A percentile compares a stretch with the other conserved stretches of the same genome.
These are phyloP conservation scores for Micrasema longulum DNA, from an alignment of 1,140 invertebrate species.

Conservation along the genomic window DNA sequence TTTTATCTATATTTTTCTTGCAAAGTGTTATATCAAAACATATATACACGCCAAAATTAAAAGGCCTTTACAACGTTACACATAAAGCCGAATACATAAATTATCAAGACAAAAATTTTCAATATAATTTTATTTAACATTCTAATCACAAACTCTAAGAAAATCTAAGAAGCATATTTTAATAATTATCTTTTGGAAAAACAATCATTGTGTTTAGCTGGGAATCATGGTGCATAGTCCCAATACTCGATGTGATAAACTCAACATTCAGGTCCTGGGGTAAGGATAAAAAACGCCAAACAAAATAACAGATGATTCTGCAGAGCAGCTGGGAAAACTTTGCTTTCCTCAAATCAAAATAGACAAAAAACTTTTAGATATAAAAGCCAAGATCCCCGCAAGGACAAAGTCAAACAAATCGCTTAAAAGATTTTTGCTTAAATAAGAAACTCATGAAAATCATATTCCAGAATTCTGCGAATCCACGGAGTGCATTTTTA, in stretches of 20 bases:
- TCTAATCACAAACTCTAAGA: too few species aligned
- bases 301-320: slow-evolving; percentile 10
- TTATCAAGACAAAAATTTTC: too few species aligned
- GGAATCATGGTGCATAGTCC: neutral
- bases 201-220: too few species aligned
- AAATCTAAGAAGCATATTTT: too few species aligned
- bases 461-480: neutral
- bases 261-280: slow-evolving; percentile 30
- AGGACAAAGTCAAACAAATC: neutral
- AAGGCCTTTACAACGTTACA: too few species aligned
- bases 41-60: too few species aligned
- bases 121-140: too few species aligned
- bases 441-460: neutral
- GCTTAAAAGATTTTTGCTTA: neutral
- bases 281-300: slow-evolving; percentile 17
- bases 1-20: too few species aligned
- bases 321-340: too few species aligned
- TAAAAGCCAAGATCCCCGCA: neutral
- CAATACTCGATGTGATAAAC: slow-evolving; percentile 12
- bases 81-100: too few species aligned
- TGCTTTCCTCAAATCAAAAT: neutral
- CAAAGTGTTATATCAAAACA: too few species aligned
- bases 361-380: neutral
- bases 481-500: neutral
- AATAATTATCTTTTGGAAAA: too few species aligned